Conservation (phyloP, 2,797 vertebrate species). For the Urosaurus nigricauda region DNA sequence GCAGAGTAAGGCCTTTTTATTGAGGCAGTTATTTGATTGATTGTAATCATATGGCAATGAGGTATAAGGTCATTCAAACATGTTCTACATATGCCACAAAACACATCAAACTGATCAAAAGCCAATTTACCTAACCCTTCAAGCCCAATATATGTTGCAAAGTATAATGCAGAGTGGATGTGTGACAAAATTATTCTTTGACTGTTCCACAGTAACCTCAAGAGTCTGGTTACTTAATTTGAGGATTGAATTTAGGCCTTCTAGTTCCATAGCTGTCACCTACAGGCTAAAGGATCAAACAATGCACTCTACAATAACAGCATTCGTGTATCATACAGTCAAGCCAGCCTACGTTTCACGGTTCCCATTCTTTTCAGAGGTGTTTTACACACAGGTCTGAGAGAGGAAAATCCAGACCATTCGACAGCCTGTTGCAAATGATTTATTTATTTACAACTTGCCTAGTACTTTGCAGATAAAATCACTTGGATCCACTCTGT, state of each 20-base stretch:
- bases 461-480: too few relatives aligned
- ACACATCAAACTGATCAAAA: slow-evolving; percentile 17
- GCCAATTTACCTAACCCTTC: background rate
- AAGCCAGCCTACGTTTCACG: too few relatives aligned
- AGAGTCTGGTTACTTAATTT: background rate
- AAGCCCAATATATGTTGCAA: background rate
- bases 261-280: background rate
- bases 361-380: background rate
- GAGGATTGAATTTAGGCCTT: background rate
- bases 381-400: too few relatives aligned
- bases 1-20: too few relatives aligned
- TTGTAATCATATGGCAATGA: background rate
- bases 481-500: too few relatives aligned
- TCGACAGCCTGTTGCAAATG: too few relatives aligned
- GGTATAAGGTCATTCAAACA: background rate
- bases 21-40: too few relatives aligned
- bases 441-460: too few relatives aligned
- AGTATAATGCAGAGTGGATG: background rate
- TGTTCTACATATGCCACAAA: background rate
- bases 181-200: background rate
- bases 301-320: background rate
- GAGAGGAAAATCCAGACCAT: too few relatives aligned
- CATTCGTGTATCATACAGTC: background rate
- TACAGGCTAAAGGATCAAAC: background rate
- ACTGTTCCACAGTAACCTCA: background rate